phyloP scores from a whole-genome alignment of 2,797 vertebrate genomes.

The Scleropages formosus region DNA sequence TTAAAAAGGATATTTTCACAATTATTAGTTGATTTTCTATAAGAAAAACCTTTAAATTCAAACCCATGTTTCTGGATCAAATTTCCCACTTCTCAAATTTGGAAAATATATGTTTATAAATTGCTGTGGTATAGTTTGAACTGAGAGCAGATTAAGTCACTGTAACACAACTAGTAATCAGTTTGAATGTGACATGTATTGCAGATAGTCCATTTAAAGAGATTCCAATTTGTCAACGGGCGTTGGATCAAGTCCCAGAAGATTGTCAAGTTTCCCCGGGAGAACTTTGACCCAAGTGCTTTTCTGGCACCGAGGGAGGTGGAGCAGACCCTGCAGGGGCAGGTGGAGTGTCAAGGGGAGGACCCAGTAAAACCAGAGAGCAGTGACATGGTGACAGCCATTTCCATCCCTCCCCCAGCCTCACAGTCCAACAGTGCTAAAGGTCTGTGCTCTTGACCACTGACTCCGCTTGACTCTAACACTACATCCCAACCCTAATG shows the following conservation, averaged over 20 bases:
- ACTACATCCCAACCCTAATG: background rate
- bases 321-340: slow-evolving; percentile 69
- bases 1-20: no score
- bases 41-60: no score
- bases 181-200: background rate
- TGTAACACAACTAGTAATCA: no score
- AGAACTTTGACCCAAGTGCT: slow-evolving; percentile 90
- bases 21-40: no score
- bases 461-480: background rate
- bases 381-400: slow-evolving; percentile 70
- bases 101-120: no score
- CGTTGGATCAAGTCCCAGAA: slow-evolving; percentile 99
- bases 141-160: no score
- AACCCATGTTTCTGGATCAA: no score
- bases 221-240: slow-evolving; percentile 96
- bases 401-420: slow-evolving; percentile 70
- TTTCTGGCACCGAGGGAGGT: slow-evolving; percentile 90
- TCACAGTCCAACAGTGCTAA: slow-evolving; percentile 75
- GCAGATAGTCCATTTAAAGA: slow-evolving; percentile 96
- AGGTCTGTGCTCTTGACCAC: slow-evolving; percentile 65
- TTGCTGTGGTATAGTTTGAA: no score
- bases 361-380: slow-evolving; percentile 69
- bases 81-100: background rate
- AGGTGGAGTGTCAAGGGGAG: slow-evolving; percentile 69
- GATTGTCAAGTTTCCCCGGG: slow-evolving; percentile 93